These are phyloP conservation scores for Aporrectodea caliginosa DNA, from an alignment of 1,140 invertebrate genomes.

Conservation along the genomic window DNA sequence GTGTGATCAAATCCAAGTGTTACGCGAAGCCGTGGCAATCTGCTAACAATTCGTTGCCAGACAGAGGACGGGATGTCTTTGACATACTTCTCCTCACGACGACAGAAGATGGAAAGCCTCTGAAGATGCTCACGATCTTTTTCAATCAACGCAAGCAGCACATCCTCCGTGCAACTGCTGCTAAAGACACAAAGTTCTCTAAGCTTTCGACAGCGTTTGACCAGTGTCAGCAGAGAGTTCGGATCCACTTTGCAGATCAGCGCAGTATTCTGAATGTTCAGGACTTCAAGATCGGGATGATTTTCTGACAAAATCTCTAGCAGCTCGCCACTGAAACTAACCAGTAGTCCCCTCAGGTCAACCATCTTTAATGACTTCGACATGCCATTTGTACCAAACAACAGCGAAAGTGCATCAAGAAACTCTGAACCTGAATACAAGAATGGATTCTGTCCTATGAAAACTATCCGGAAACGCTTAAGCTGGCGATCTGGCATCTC, in stretches of 20 bases:
- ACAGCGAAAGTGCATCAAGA: conserved; percentile 28
- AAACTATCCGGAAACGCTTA: conserved; percentile 34
- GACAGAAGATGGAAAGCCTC: conserved; percentile 40
- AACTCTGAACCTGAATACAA: conserved; percentile 45
- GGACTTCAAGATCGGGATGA: conserved; percentile 38
- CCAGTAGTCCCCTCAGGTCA: conserved; percentile 40
- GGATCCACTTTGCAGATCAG: conserved; percentile 42
- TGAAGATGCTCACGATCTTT: conserved; percentile 34
- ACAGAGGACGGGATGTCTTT: conserved; percentile 38
- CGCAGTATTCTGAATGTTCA: conserved; percentile 46
- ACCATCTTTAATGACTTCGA: conserved; percentile 34
- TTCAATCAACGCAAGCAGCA: conserved; percentile 38
- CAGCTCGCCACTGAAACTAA: conserved; percentile 40
- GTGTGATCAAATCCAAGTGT: conserved; percentile 47
- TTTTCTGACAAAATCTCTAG: conserved; percentile 42
- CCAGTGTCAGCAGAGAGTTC: conserved; percentile 35
- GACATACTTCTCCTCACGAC: conserved; percentile 43
- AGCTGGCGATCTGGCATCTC: conserved; percentile 31
- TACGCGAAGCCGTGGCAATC: conserved; percentile 40
- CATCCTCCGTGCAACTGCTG: conserved; percentile 41
- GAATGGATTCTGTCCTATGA: conserved; percentile 41
- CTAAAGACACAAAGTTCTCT: conserved; percentile 41
- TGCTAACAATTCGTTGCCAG: conserved; percentile 37
- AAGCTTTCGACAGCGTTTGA: conserved; percentile 39
- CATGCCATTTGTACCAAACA: conserved; percentile 34